Conservation (phyloP, 1,140 invertebrate species). For the Microplitis demolitor region DNA sequence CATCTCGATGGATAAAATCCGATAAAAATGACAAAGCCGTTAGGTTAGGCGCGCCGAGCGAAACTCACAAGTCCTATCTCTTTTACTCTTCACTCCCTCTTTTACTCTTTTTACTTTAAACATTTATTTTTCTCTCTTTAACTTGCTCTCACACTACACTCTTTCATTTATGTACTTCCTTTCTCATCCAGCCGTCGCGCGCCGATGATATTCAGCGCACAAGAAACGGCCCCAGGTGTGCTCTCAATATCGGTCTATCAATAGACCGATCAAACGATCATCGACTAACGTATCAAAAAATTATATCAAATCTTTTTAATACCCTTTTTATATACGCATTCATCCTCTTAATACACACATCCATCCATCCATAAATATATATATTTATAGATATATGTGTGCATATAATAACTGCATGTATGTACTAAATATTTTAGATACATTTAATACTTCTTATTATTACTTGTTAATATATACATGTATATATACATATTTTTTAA, state of each 20-base stretch:
- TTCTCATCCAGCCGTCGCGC: slow-evolving; percentile 1
- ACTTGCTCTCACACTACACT: not conserved
- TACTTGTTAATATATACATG: not conserved
- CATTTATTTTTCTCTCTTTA: not conserved
- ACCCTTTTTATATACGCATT: not conserved
- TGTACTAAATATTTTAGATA: not conserved
- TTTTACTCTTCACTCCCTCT: slow-evolving; percentile 1
- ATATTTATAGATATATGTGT: too few relatives aligned
- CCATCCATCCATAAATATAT: too few relatives aligned
- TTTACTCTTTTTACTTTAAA: not conserved
- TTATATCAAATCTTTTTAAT: not conserved
- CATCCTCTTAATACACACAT: not conserved
- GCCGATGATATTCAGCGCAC: slow-evolving; percentile 12
- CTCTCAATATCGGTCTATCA: slow-evolving; percentile 1
- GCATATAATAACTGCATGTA: not conserved
- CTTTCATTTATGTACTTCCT: not conserved
- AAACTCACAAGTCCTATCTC: slow-evolving; percentile 17
- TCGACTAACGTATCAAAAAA: not conserved
- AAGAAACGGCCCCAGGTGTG: slow-evolving; percentile 1
- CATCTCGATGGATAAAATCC: slow-evolving; percentile 27
- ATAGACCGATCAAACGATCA: slow-evolving; percentile 5
- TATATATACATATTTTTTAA: not conserved
- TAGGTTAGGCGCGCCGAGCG: slow-evolving; percentile 23
- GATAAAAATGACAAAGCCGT: slow-evolving; percentile 28
- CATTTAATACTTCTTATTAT: too few relatives aligned